phyloP scores from a whole-genome alignment of 1,140 invertebrate species.

The Stenopsyche tienmushanensis region DNA sequence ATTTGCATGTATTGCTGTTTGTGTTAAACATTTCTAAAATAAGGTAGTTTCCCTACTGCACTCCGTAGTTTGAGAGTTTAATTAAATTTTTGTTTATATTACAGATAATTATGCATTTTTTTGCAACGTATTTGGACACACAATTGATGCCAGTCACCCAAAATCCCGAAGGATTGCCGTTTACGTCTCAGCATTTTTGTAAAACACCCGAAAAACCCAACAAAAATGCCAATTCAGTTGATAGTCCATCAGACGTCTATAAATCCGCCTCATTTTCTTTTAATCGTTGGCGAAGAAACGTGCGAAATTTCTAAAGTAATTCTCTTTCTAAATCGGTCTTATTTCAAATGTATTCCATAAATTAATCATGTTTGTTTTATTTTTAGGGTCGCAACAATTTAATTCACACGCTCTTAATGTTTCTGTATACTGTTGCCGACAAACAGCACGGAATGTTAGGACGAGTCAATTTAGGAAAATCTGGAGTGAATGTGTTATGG shows the following conservation, averaged over 20 bases:
- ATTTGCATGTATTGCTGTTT: not conserved
- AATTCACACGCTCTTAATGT: constrained; percentile 77
- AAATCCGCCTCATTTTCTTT: constrained; percentile 71
- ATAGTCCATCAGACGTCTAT: constrained; percentile 59
- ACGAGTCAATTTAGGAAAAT: constrained; percentile 73
- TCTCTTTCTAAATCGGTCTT: not conserved
- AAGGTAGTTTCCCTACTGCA: too few species aligned
- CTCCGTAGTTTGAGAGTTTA: not conserved
- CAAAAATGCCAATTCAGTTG: constrained; percentile 48
- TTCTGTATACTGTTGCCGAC: constrained; percentile 73
- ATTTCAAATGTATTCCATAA: not conserved
- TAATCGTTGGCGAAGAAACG: constrained; percentile 63
- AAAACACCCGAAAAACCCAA: constrained; percentile 60
- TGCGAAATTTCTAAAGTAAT: constrained; percentile 66
- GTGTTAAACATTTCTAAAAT: not conserved
- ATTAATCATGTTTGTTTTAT: constrained; percentile 12
- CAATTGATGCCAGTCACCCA: constrained; percentile 74
- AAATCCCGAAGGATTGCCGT: constrained; percentile 73
- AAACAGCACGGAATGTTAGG: constrained; percentile 77
- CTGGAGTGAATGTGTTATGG: constrained; percentile 78
- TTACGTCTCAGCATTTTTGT: constrained; percentile 58
- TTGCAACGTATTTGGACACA: constrained; percentile 79
- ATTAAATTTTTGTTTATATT: constrained; percentile 44
- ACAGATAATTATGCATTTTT: constrained; percentile 81
- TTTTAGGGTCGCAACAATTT: constrained; percentile 80